Evolutionary conservation across 1,140 invertebrate genomes (phyloP).

Genomic region (Carposina sasakii): DNA sequence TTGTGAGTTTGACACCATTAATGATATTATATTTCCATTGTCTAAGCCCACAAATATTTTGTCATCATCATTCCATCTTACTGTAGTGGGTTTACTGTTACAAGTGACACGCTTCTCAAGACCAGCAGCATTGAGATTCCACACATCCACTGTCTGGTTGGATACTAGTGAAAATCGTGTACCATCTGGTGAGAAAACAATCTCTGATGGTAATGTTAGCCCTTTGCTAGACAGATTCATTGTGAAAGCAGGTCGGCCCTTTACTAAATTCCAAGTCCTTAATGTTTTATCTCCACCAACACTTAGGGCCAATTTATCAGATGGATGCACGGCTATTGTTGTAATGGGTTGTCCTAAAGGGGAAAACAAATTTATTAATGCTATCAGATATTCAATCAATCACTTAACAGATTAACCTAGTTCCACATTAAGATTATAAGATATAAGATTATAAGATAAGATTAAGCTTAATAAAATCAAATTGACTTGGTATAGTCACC

Average conservation of each 20-base stretch:
- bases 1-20: slow-evolving; percentile 72
- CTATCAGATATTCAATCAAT: not conserved
- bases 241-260: slow-evolving; percentile 90
- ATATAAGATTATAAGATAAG: too few species aligned
- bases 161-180: slow-evolving; percentile 82
- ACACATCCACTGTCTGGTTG: slow-evolving; percentile 82
- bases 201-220: slow-evolving; percentile 72
- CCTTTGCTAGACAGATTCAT: slow-evolving; percentile 84
- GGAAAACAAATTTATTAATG: not conserved
- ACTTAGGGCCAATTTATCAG: slow-evolving; percentile 90
- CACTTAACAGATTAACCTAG: not conserved
- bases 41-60: slow-evolving; percentile 80
- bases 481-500: slow-evolving; percentile 37
- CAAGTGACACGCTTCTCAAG: slow-evolving; percentile 75
- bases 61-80: slow-evolving; percentile 76
- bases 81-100: slow-evolving; percentile 76
- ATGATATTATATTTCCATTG: slow-evolving; percentile 78
- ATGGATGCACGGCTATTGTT: slow-evolving; percentile 86
- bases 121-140: slow-evolving; percentile 82
- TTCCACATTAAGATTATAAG: too few species aligned
- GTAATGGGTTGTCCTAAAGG: slow-evolving; percentile 76
- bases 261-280: slow-evolving; percentile 94
- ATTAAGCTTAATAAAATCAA: too few species aligned
- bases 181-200: slow-evolving; percentile 79
- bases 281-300: slow-evolving; percentile 88